Conservation (phyloP, 1,140 invertebrate genomes). For the Drosophila jambulina region DNA sequence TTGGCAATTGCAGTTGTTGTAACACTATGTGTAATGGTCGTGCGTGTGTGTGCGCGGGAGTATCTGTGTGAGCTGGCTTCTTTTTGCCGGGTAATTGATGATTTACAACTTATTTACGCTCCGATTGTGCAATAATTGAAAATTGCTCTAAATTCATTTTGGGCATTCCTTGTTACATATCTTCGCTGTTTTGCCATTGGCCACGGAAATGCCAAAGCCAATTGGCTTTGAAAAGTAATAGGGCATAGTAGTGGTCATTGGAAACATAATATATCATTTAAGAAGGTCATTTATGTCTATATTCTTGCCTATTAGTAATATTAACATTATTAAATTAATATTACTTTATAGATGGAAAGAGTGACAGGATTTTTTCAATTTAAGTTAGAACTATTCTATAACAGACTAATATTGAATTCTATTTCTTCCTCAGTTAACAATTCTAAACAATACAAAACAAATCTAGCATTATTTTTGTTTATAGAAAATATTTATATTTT, state of each 20-base stretch:
- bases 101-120: slow-evolving; percentile 84
- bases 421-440: too few species aligned
- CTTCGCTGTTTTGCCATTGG: slow-evolving; percentile 47
- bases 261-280: not conserved
- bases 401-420: too few species aligned
- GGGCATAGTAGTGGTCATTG: slow-evolving; percentile 5
- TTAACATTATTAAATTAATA: not conserved
- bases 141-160: slow-evolving; percentile 81
- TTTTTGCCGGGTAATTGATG: slow-evolving; percentile 78
- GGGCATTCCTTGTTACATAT: slow-evolving; percentile 67
- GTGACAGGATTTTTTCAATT: too few species aligned
- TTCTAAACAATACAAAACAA: too few species aligned
- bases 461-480: too few species aligned
- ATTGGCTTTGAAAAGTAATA: slow-evolving; percentile 10
- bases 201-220: slow-evolving; percentile 28
- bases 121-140: slow-evolving; percentile 83
- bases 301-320: too few species aligned
- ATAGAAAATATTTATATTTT: too few species aligned
- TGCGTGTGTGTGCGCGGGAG: slow-evolving; percentile 33
- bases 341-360: too few species aligned
- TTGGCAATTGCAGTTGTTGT: slow-evolving; percentile 72
- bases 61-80: slow-evolving; percentile 36
- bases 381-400: too few species aligned
- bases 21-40: slow-evolving; percentile 8
- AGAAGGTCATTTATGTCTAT: not conserved